These are phyloP conservation scores for Gymnocheta viridis DNA, from an alignment of 2,888 invertebrate species.

Conservation along the genomic window DNA sequence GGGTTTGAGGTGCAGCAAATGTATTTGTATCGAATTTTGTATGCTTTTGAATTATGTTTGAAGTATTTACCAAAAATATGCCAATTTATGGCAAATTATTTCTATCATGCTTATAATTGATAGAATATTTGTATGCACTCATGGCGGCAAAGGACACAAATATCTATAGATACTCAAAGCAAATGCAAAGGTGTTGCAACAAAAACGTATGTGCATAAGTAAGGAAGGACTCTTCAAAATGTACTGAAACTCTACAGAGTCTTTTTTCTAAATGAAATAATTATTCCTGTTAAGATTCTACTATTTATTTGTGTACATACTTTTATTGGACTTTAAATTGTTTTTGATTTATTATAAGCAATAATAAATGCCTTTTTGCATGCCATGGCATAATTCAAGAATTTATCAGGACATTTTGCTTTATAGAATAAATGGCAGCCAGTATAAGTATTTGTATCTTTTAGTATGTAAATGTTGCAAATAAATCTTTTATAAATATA, in stretches of 20 bases:
- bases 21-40: constrained; percentile 23
- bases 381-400: constrained; percentile 72
- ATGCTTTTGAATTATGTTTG: constrained; percentile 44
- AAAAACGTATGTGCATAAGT: not conserved
- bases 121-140: constrained; percentile 41
- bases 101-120: constrained; percentile 58
- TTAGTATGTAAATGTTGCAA: constrained; percentile 16
- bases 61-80: constrained; percentile 65
- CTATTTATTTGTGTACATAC: not conserved
- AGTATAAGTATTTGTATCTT: not conserved
- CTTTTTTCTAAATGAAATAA: too few species aligned
- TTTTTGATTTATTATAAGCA: constrained; percentile 73
- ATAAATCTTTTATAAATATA: constrained; percentile 54
- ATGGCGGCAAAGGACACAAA: not conserved
- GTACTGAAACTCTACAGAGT: not conserved
- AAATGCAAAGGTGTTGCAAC: constrained; percentile 7
- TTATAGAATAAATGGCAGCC: constrained; percentile 4
- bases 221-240: not conserved
- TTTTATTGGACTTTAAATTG: constrained; percentile 59
- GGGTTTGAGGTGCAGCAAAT: not conserved
- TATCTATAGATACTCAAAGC: not conserved
- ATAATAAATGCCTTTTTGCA: constrained; percentile 72
- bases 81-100: constrained; percentile 68
- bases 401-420: constrained; percentile 67
- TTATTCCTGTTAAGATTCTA: not conserved